Evolutionary conservation across 2,797 vertebrate genomes (phyloP).

Genomic region (Channa striata): DNA sequence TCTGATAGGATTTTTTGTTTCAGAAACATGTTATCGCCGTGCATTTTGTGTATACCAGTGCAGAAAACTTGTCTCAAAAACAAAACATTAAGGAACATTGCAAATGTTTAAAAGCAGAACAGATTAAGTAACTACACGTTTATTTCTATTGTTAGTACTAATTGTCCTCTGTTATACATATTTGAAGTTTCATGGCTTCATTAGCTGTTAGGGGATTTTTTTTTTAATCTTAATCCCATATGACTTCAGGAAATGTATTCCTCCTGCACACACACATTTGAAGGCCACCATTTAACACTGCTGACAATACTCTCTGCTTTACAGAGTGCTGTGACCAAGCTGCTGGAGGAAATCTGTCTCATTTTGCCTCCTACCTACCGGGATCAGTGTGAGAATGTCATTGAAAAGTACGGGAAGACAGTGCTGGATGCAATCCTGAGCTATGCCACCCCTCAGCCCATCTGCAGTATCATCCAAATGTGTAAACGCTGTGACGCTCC

Average conservation of each 20-base stretch:
- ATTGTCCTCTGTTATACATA: too few relatives aligned
- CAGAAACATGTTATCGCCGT: conserved; percentile 16
- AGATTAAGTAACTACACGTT: too few relatives aligned
- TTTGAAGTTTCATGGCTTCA: too few relatives aligned
- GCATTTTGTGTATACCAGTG: conserved; percentile 4
- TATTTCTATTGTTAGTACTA: too few relatives aligned
- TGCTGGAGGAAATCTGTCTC: conserved; percentile 80
- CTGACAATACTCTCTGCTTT: neutral
- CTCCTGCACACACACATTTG: too few relatives aligned
- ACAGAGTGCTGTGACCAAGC: conserved; percentile 77
- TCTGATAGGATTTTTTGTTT: neutral
- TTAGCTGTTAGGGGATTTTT: too few relatives aligned
- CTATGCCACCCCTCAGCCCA: conserved; percentile 80
- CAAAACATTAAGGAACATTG: conserved; percentile 26
- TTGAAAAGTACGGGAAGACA: conserved; percentile 76
- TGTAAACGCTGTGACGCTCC: conserved; percentile 70
- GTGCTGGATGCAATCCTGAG: conserved; percentile 80
- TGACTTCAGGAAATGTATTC: too few relatives aligned
- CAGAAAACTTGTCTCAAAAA: neutral
- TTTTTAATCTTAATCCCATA: too few relatives aligned
- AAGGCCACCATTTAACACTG: neutral
- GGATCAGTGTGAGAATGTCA: conserved; percentile 82
- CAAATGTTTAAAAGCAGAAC: conserved; percentile 20
- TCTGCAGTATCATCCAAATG: conserved; percentile 85
- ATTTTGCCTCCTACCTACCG: conserved; percentile 75